phyloP scores from a whole-genome alignment of 2,113 vertebrate genomes.

The Chascanopsetta lugubris region DNA sequence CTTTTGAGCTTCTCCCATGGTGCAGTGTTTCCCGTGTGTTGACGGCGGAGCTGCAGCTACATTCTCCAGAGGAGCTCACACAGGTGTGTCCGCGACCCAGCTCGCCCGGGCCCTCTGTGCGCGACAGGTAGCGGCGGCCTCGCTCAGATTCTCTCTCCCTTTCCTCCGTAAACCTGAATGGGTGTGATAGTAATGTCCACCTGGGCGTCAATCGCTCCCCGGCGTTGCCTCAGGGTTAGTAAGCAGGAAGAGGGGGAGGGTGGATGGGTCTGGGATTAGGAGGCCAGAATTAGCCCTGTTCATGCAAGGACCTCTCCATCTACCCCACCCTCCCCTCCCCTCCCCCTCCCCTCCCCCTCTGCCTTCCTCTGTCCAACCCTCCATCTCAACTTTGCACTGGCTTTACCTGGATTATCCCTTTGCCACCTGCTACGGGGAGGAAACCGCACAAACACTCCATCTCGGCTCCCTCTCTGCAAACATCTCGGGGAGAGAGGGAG shows the following conservation, averaged over 20 bases:
- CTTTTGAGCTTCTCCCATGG: constrained; percentile 89
- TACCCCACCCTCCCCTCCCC: constrained; percentile 48
- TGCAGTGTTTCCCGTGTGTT: constrained; percentile 63
- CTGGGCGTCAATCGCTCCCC: constrained; percentile 56
- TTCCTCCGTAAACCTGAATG: constrained; percentile 20
- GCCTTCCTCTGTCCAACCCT: constrained; percentile 49
- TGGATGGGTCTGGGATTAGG: constrained; percentile 81
- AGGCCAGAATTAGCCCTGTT: constrained; percentile 86
- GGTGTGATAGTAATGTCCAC: constrained; percentile 49
- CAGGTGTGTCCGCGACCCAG: constrained; percentile 48
- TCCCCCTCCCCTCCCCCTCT: constrained; percentile 45
- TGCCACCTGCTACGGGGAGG: constrained; percentile 84
- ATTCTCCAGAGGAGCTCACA: constrained; percentile 72
- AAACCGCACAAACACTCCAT: constrained; percentile 60
- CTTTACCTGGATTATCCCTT: constrained; percentile 89
- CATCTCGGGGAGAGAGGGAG: not conserved
- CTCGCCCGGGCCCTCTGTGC: constrained; percentile 29
- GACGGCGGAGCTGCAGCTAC: constrained; percentile 62
- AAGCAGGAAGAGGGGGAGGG: constrained; percentile 72
- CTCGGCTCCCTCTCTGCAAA: constrained; percentile 24
- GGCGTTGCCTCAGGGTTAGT: constrained; percentile 43
- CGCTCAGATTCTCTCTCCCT: constrained; percentile 3
- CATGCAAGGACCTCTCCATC: constrained; percentile 64
- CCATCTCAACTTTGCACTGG: constrained; percentile 84
- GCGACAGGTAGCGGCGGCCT: constrained; percentile 8